phyloP scores from a whole-genome alignment of 2,888 invertebrate genomes.

The Tipula confusa region DNA sequence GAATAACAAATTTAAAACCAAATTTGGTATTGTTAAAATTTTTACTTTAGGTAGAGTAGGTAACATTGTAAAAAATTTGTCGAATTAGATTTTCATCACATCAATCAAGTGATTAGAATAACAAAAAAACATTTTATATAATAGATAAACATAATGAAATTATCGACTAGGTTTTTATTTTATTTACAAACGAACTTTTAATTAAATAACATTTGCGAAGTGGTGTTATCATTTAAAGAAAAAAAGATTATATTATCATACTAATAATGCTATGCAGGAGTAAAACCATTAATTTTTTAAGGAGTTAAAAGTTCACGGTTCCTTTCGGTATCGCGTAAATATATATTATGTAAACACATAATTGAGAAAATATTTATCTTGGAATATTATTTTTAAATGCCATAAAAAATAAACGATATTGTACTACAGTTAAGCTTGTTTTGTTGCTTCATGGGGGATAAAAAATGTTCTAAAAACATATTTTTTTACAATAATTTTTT shows the following conservation, averaged over 20 bases:
- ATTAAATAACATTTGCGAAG: neutral
- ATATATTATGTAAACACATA: neutral
- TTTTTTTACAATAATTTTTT: neutral
- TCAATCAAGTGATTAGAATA: neutral
- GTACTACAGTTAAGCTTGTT: neutral
- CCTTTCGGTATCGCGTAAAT: neutral
- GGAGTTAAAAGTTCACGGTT: neutral
- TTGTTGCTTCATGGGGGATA: neutral
- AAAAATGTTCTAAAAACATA: neutral
- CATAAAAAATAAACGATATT: neutral
- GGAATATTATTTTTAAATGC: neutral
- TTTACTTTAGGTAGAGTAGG: neutral
- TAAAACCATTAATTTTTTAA: neutral
- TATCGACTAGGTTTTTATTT: neutral
- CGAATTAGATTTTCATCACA: neutral
- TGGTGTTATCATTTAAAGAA: neutral
- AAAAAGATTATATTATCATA: neutral
- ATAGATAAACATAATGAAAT: neutral
- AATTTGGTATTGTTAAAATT: neutral
- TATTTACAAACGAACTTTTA: neutral
- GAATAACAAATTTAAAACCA: neutral
- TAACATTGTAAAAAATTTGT: neutral
- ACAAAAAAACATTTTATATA: neutral
- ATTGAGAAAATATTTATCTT: neutral
- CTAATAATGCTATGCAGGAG: neutral